Conservation (phyloP, 2,888 invertebrate species). For the Pheosia gnoma region DNA sequence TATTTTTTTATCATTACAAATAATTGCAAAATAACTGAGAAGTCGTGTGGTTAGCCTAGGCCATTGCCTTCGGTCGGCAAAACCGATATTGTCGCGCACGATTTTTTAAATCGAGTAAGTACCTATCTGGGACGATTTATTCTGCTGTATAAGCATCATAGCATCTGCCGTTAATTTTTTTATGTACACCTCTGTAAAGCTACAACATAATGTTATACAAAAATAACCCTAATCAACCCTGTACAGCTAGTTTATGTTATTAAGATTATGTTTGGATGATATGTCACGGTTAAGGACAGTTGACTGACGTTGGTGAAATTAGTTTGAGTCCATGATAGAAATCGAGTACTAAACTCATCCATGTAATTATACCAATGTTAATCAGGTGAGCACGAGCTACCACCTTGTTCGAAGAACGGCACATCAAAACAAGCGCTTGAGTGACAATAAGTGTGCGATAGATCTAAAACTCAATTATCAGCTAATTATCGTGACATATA, state of each 20-base stretch:
- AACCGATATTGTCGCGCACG: slow-evolving; percentile 31
- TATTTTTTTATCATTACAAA: background rate
- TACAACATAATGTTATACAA: no score
- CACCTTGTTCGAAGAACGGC: slow-evolving; percentile 18
- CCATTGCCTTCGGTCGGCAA: slow-evolving; percentile 28
- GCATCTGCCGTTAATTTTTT: background rate
- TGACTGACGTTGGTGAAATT: background rate
- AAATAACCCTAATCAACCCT: no score
- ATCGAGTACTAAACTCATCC: slow-evolving; percentile 16
- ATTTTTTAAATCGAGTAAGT: slow-evolving; percentile 36
- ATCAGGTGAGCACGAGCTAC: slow-evolving; percentile 16
- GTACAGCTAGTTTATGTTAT: no score
- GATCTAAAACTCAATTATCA: slow-evolving; percentile 60
- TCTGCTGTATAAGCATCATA: background rate
- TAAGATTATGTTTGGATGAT: background rate
- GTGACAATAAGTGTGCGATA: slow-evolving; percentile 31
- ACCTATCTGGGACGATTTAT: slow-evolving; percentile 17
- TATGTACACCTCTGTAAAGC: background rate
- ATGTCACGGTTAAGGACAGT: background rate
- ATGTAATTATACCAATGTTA: slow-evolving; percentile 11
- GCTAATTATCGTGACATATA: slow-evolving; percentile 63
- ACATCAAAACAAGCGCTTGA: slow-evolving; percentile 24
- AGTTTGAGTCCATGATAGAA: slow-evolving; percentile 10
- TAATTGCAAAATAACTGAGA: background rate
- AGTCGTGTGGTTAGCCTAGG: slow-evolving; percentile 18